A percentile compares a stretch with the other conserved stretches of the same genome.
Evolutionary conservation across 2,797 vertebrate species (phyloP).

Genomic region (Intellagama lesueurii): DNA sequence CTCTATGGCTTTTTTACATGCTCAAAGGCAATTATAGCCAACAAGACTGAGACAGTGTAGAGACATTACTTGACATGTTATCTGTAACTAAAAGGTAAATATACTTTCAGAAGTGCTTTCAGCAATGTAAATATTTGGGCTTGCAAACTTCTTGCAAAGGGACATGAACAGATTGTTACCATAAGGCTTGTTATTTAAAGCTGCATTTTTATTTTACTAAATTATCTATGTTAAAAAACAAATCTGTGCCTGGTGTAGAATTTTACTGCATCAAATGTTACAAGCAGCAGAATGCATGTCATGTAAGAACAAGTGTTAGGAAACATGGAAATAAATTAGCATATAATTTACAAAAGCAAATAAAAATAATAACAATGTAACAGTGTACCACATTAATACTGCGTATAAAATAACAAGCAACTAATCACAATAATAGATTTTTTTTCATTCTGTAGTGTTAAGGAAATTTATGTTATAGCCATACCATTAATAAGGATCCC

Average conservation of each 20-base stretch:
- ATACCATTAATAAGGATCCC: slow-evolving; percentile 89
- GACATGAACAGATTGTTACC: slow-evolving; percentile 72
- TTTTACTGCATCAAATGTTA: slow-evolving; percentile 91
- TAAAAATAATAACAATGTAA: slow-evolving; percentile 89
- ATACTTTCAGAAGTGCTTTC: slow-evolving; percentile 34
- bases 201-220: slow-evolving; percentile 91
- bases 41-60: slow-evolving; percentile 45
- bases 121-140: slow-evolving; percentile 39
- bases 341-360: slow-evolving; percentile 98
- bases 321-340: slow-evolving; percentile 99
- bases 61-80: slow-evolving; percentile 42
- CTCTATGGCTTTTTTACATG: not conserved
- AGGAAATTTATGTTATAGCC: slow-evolving; percentile 93
- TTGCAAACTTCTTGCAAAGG: slow-evolving; percentile 54
- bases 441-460: slow-evolving; percentile 89
- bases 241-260: slow-evolving; percentile 85
- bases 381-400: slow-evolving; percentile 99
- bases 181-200: slow-evolving; percentile 82
- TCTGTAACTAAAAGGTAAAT: slow-evolving; percentile 49
- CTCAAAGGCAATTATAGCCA: slow-evolving; percentile 42
- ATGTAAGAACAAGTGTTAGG: slow-evolving; percentile 89
- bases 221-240: slow-evolving; percentile 87
- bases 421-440: slow-evolving; percentile 92
- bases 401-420: slow-evolving; percentile 98
- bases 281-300: slow-evolving; percentile 90